Base-by-base conservation (phyloP, 2,113 vertebrate species). In the Myotis brandtii region DNA sequence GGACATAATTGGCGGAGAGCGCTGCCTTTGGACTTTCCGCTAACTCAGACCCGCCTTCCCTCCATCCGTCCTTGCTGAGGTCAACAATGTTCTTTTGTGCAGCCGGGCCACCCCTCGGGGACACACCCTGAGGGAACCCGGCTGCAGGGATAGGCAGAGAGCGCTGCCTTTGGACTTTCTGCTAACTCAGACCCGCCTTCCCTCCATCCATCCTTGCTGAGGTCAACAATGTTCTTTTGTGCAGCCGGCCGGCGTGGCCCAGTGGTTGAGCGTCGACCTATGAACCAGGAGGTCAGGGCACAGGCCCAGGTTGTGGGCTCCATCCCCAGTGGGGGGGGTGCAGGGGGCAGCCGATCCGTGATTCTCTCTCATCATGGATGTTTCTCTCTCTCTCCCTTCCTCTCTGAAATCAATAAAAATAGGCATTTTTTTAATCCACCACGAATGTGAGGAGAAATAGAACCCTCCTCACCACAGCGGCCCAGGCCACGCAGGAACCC, bases 1-100 rank as follows among this genome's bases (percentile, higher is more conserved):
- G 13, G 72, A 25, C 0, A 2, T n/a, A n/a, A n/a, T n/a, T n/a
- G 0, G 0, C 3, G 1, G 56, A 14, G 4, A 0, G 20, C 3
- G 0, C 10, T 32, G 0, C 9, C 77, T 62, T 21, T 4, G 9
- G 13, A 34, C 52, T 6, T n/a, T 48, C 75, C 54, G 3, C 40
- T 40, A 4, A 75, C 23, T 21, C 79, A 75, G 25, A n/a, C 25
- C 4, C 10, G 64, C 10, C 40, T 52, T 46, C 80, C 62, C 32
- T 9, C 30, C 25, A 1, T n/a, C 50, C 1, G 46, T 11, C 87
- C n/a, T 6, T 9, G n/a, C 1, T 32, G 48, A 62, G 52, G 67
- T 17, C 1, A 27, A 48, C 56, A 37, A 5, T 6, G 67, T 13
- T 84, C 40, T n/a, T 56, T 80, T 56, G 6, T 1, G 50, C 50